Percentiles rank a stretch among this genome's conserved stretches.
Evolutionary conservation across 2,888 invertebrate genomes (phyloP).

Genomic region (Blastobasis lacticolella): DNA sequence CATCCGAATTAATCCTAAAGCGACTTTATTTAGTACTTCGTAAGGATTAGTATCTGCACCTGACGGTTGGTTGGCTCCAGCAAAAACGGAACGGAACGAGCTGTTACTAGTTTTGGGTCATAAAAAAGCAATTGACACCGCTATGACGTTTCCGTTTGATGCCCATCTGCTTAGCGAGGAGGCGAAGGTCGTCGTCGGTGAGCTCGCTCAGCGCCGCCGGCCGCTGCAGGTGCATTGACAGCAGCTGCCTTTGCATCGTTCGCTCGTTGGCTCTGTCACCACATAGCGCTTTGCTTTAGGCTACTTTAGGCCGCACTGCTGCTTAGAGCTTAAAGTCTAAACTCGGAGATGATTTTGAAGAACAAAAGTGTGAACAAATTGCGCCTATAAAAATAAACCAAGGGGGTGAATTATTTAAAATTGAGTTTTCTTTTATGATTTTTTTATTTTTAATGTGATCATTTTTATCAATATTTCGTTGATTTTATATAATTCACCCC

Average conservation of each 20-base stretch:
- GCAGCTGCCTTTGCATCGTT: slow-evolving; percentile 41
- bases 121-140: too few relatives aligned
- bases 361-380: not conserved
- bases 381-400: not conserved
- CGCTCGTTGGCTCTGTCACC: slow-evolving; percentile 47
- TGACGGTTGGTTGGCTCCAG: too few relatives aligned
- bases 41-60: too few relatives aligned
- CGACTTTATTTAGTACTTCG: too few relatives aligned
- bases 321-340: not conserved
- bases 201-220: slow-evolving; percentile 38
- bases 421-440: not conserved
- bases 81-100: too few relatives aligned
- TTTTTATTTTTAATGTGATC: too few relatives aligned
- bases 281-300: not conserved
- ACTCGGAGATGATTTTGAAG: not conserved
- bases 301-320: not conserved
- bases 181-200: slow-evolving; percentile 34
- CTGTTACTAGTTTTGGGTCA: too few relatives aligned
- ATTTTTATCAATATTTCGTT: too few relatives aligned
- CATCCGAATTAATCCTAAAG: too few relatives aligned
- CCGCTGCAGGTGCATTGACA: slow-evolving; percentile 57
- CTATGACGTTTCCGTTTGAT: slow-evolving; percentile 35
- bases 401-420: not conserved
- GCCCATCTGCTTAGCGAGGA: slow-evolving; percentile 45
- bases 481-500: too few relatives aligned